Conservation (phyloP, 2,888 invertebrate species). For the Chorisops tibialis region DNA sequence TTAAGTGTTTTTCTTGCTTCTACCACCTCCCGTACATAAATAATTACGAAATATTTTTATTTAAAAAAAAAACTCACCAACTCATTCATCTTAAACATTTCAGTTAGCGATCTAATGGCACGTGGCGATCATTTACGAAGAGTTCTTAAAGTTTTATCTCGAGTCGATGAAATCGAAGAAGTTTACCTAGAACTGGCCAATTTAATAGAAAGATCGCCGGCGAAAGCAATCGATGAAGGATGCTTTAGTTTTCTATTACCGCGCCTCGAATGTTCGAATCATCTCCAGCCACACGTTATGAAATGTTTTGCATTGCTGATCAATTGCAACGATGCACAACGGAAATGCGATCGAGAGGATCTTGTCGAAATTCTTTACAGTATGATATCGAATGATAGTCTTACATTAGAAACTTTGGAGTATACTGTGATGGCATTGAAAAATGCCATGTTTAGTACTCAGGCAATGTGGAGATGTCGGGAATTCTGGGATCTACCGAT, state of each 20-base stretch:
- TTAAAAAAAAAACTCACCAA: background rate
- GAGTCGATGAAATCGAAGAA: conserved; percentile 35
- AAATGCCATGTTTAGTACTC: conserved; percentile 42
- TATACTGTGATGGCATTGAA: conserved; percentile 40
- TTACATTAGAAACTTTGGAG: conserved; percentile 38
- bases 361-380: conserved; percentile 40
- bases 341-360: conserved; percentile 40
- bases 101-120: conserved; percentile 11
- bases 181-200: conserved; percentile 44
- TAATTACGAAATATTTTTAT: background rate
- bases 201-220: conserved; percentile 41
- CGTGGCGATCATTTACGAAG: conserved; percentile 32
- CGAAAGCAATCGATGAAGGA: conserved; percentile 41
- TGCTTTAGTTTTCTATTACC: conserved; percentile 43
- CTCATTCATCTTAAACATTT: background rate
- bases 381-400: conserved; percentile 28
- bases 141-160: conserved; percentile 37
- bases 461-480: conserved; percentile 43
- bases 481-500: conserved; percentile 43
- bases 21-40: no score
- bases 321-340: conserved; percentile 43
- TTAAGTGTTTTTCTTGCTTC: no score
- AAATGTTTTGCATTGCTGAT: conserved; percentile 47
- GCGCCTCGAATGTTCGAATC: conserved; percentile 36
- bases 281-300: conserved; percentile 36